A percentile compares a stretch with the other conserved stretches of the same genome.
These are phyloP conservation scores for Hemitrygon akajei DNA, from an alignment of 2,797 vertebrate genomes.

Conservation along the genomic window DNA sequence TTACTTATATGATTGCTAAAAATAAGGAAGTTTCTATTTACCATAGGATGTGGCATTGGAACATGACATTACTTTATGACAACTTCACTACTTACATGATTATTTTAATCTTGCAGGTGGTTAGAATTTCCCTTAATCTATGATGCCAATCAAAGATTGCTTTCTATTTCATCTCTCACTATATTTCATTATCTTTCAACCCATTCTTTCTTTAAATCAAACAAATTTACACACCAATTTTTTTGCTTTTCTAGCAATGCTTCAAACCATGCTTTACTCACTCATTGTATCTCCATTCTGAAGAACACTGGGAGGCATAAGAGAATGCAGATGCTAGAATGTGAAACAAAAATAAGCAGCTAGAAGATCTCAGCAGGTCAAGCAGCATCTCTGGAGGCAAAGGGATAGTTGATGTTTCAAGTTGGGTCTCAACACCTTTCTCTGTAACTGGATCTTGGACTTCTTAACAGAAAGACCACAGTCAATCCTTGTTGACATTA, in stretches of 20 bases:
- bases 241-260: not conserved
- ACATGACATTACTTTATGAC: not conserved
- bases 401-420: no score
- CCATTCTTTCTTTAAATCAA: not conserved
- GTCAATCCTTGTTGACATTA: no score
- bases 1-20: not conserved
- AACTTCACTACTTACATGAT: not conserved
- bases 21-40: no score
- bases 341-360: not conserved
- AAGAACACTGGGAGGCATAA: not conserved
- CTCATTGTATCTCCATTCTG: not conserved
- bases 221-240: not conserved
- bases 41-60: no score
- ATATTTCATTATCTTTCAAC: slow-evolving; percentile 11
- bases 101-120: not conserved
- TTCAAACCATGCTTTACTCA: not conserved
- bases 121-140: not conserved
- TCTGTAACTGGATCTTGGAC: no score
- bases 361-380: no score
- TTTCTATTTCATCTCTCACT: not conserved
- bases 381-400: no score
- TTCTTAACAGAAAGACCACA: no score
- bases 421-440: no score
- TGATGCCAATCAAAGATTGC: slow-evolving; percentile 14
- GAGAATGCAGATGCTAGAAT: not conserved